Base-by-base conservation (phyloP, 2,113 vertebrate species). In the Colistium nudipinnis region DNA sequence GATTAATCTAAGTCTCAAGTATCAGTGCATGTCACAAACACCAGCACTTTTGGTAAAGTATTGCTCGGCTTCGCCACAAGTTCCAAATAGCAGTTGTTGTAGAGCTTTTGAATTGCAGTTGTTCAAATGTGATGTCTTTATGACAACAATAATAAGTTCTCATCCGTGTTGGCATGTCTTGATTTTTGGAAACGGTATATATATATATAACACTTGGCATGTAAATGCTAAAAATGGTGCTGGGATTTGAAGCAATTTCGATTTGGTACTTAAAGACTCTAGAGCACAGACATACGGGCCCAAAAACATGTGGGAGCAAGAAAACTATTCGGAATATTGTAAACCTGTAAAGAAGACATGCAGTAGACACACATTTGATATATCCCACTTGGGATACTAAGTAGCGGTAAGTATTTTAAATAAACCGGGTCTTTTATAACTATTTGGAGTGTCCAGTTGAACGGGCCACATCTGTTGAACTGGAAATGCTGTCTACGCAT, bases 1-100 rank as follows among this genome's bases (percentile, higher is more conserved):
- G 28, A 69, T 49, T n/a, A 49, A 61, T 66, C 31, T 47, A 51
- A 57, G 36, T 36, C 31, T 52, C 38, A 39, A 24, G 16, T 52
- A 51, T 62, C 24, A 25, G 12, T 41, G 19, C 3, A 7, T 39
- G 17, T 76, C 27, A 28, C 16, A 19, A 38, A 51, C 25, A 24
- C 1, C 10, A 49, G 4, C n/a, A 30, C n/a, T 63, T 51, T 16
- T 36, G 41, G 24, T 48, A 33, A 72, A 78, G 22, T 62, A 61
- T 49, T 62, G 61, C 54, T 38, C 39, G 54, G 39, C 28, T 10
- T 48, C 11, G 28, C 17, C 27, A 54, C 13, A 53, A 54, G n/a
- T n/a, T 16, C 25, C 11, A 74, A 52, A 22, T 25, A 25, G 8
- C 14, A 62, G 20, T 43, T 44, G 31, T 47, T 48, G 4, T 55